Conservation (phyloP, 2,888 invertebrate species). For the Ormyrus nitidulus region DNA sequence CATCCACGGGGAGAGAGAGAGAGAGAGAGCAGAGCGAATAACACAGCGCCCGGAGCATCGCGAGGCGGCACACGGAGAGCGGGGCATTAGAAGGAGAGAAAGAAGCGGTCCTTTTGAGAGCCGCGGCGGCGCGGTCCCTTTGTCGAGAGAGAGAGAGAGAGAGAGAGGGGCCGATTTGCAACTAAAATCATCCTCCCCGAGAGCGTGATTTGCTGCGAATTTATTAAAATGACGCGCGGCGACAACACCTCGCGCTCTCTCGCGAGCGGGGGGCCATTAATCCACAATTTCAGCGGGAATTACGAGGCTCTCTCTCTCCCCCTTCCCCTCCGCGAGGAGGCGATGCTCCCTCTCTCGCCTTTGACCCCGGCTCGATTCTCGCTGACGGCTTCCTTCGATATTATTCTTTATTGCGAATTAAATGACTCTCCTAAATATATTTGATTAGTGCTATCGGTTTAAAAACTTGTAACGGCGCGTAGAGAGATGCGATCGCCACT, state of each 20-base stretch:
- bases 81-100: conserved; percentile 53
- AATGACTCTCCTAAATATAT: too few species aligned
- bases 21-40: conserved; percentile 51
- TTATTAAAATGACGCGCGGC: conserved; percentile 71
- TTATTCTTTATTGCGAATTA: too few species aligned
- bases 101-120: conserved; percentile 61
- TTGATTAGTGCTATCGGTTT: too few species aligned
- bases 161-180: conserved; percentile 72
- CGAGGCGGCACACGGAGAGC: conserved; percentile 35
- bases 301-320: conserved; percentile 2
- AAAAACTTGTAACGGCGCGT: too few species aligned
- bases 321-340: too few species aligned
- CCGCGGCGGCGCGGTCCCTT: conserved; percentile 55
- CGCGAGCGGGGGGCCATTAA: conserved; percentile 13
- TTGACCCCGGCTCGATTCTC: background rate
- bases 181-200: conserved; percentile 72
- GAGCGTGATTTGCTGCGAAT: conserved; percentile 72
- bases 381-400: too few species aligned
- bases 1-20: conserved; percentile 3
- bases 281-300: conserved; percentile 51
- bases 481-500: too few species aligned
- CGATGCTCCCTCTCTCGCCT: background rate
- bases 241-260: conserved; percentile 49
- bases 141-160: conserved; percentile 55
- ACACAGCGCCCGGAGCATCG: conserved; percentile 59